Evolutionary conservation across 1,140 invertebrate genomes (phyloP).

Genomic region (Lysiphlebus fabarum): DNA sequence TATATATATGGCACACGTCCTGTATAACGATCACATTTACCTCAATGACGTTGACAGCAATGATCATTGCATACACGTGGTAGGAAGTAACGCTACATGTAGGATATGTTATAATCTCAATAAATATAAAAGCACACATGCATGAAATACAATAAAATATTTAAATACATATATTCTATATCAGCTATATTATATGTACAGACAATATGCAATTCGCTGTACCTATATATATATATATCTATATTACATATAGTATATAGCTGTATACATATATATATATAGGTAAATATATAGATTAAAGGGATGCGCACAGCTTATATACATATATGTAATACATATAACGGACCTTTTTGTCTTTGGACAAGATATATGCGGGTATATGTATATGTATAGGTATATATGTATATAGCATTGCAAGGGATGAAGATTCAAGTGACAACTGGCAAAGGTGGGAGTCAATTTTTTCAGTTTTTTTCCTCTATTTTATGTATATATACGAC

Average conservation of each 20-base stretch:
- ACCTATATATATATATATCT: too few species aligned
- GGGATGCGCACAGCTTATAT: too few species aligned
- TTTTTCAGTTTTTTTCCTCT: too few species aligned
- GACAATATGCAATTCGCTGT: too few species aligned
- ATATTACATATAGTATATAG: too few species aligned
- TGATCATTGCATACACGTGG: constrained; percentile 49
- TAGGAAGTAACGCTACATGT: constrained; percentile 44
- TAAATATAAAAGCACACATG: constrained; percentile 43
- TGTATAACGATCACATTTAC: constrained; percentile 48
- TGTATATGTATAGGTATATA: too few species aligned
- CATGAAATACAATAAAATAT: constrained; percentile 33
- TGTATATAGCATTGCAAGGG: constrained; percentile 32
- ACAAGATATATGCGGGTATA: constrained; percentile 45
- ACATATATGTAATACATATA: constrained; percentile 43
- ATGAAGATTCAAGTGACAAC: constrained; percentile 27
- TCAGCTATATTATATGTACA: too few species aligned
- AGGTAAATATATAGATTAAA: not conserved
- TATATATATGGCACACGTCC: not conserved
- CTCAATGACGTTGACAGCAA: constrained; percentile 38
- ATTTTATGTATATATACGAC: too few species aligned
- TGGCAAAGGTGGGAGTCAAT: constrained; percentile 13
- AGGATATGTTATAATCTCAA: constrained; percentile 20
- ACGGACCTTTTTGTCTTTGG: constrained; percentile 51
- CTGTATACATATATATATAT: not conserved
- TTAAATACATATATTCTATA: too few species aligned